These are phyloP conservation scores for Takifugu rubripes DNA, from an alignment of 2,797 vertebrate genomes.

Conservation along the genomic window DNA sequence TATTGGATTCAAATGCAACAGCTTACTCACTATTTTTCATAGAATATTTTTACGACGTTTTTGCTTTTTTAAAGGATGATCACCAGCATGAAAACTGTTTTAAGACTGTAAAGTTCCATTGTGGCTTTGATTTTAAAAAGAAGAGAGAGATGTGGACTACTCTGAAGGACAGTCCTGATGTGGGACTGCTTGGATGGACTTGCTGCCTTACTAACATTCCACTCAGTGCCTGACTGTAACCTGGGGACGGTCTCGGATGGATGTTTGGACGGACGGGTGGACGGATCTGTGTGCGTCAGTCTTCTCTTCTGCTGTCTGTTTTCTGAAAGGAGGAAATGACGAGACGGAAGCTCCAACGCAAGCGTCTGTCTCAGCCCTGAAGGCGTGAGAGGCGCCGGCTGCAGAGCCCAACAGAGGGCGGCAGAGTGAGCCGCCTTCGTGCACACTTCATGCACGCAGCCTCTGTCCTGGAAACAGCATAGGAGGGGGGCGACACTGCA, in stretches of 20 bases:
- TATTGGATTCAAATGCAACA: slow-evolving; percentile 80
- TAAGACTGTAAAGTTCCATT: slow-evolving; percentile 37
- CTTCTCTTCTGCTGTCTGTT: slow-evolving; percentile 65
- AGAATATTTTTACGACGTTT: slow-evolving; percentile 92
- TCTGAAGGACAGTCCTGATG: slow-evolving; percentile 54
- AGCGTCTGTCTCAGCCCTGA: slow-evolving; percentile 78
- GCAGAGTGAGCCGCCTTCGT: slow-evolving; percentile 35
- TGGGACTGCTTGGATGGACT: slow-evolving; percentile 39
- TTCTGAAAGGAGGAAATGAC: slow-evolving; percentile 77
- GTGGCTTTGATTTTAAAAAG: slow-evolving; percentile 30
- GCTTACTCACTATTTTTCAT: slow-evolving; percentile 53
- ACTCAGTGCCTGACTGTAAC: slow-evolving; percentile 47
- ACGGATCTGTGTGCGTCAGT: slow-evolving; percentile 45
- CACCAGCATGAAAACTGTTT: slow-evolving; percentile 37
- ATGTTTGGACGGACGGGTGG: slow-evolving; percentile 34
- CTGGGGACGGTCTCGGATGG: slow-evolving; percentile 38
- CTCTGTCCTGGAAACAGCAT: slow-evolving; percentile 47
- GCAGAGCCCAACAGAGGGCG: slow-evolving; percentile 38
- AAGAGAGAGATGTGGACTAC: slow-evolving; percentile 47
- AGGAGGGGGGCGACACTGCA: slow-evolving; percentile 50
- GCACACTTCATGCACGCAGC: slow-evolving; percentile 50
- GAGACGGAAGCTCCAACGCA: slow-evolving; percentile 77
- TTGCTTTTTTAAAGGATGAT: slow-evolving; percentile 68
- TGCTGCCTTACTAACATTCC: slow-evolving; percentile 64
- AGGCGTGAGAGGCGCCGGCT: slow-evolving; percentile 23